phyloP scores from a whole-genome alignment of 2,113 vertebrate genomes.

The Bufo bufo region DNA sequence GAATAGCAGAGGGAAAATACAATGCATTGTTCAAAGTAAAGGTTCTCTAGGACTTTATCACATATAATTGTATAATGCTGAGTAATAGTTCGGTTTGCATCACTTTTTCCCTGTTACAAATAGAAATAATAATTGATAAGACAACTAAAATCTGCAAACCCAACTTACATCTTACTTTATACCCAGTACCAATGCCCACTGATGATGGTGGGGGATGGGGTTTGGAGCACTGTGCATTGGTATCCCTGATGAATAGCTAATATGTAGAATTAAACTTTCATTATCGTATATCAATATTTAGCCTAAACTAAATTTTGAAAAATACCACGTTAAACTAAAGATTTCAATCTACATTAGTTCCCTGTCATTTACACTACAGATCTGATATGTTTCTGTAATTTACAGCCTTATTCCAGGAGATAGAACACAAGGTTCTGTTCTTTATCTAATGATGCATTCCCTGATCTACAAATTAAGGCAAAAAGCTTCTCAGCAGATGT shows the following conservation, averaged over 20 bases:
- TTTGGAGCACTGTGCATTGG: neutral
- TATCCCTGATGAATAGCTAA: neutral
- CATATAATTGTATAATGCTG: no score
- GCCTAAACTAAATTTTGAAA: neutral
- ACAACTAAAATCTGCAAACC: no score
- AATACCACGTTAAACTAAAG: neutral
- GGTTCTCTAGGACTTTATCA: no score
- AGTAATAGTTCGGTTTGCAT: no score
- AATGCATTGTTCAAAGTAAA: no score
- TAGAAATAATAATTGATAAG: no score
- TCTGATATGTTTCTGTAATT: slow-evolving; percentile 14
- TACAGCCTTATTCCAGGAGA: slow-evolving; percentile 1
- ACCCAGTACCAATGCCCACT: neutral
- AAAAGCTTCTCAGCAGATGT: slow-evolving; percentile 40
- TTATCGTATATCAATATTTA: neutral
- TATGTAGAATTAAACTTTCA: neutral
- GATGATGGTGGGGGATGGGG: neutral
- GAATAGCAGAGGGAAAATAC: no score
- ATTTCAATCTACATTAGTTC: slow-evolving; percentile 22
- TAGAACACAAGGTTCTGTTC: slow-evolving; percentile 28
- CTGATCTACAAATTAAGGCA: slow-evolving; percentile 44
- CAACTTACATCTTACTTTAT: neutral
- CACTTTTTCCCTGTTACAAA: no score
- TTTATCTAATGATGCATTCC: slow-evolving; percentile 34
- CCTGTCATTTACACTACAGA: neutral